Base-by-base conservation (phyloP, 2,888 invertebrate species). In the Plebejus anna region DNA sequence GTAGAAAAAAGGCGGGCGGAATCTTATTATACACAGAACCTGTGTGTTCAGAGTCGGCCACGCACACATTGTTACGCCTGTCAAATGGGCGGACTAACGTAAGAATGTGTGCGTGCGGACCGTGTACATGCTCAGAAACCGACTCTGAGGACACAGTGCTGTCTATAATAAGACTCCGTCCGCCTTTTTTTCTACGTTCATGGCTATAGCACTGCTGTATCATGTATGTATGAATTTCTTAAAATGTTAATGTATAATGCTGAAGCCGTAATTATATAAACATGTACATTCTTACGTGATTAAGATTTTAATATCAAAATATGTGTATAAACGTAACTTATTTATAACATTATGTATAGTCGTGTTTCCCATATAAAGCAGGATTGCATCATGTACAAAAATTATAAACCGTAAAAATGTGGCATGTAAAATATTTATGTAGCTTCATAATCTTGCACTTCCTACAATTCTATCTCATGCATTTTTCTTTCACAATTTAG, bases 391-490 rank as follows among this genome's bases (percentile, higher is more conserved):
- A 28, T 28, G 4, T 28, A 22, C 28, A 13, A 66, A 5, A 32
- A 32, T 66, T 66, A 32, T 66, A 66, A 66, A 66, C 66, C 66
- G 66, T 66, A 32, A 66, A 66, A 66, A 61, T 59, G 22, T 22
- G 6, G n/a, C 59, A 11, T 66, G 66, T 66, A 66, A 66, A 66
- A 66, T 32, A 66, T 66, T 66, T 32, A 13, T 66, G 61, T 28
- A 28, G 61, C 59, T 59, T 59, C 59, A 59, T 28, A 61, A 61
- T 61, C 61, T 61, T 61, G n/a, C 2, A 22, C 61, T 61, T 61
- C 28, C 61, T 61, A 22, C 11, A 61, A 28, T 61, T 61, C 28
- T 22, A 28, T 28, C 28, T 61, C 28, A 61, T 61, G 11, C 28
- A 28, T 61, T 28, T n/a, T 59, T 61, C 28, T 28, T 61, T 11